phyloP scores from a whole-genome alignment of 2,888 invertebrate genomes.

The Euzetes globulus region DNA sequence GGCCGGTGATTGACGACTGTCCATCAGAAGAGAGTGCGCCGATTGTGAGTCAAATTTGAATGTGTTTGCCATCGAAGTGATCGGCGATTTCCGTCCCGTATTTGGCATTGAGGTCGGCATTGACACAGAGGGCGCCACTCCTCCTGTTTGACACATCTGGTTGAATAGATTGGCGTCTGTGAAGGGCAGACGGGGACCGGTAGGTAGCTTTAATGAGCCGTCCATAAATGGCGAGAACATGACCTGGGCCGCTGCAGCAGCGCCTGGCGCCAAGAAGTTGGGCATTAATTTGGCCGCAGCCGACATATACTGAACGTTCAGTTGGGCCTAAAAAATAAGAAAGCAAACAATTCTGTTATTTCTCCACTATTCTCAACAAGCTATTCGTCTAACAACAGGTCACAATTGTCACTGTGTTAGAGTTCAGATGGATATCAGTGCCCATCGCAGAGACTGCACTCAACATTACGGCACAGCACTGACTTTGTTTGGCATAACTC shows the following conservation, averaged over 20 bases:
- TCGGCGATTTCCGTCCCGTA: not conserved
- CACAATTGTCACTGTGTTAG: no score
- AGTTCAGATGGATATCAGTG: no score
- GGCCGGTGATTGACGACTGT: not conserved
- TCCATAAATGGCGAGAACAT: constrained; percentile 25
- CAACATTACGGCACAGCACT: no score
- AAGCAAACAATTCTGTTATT: not conserved
- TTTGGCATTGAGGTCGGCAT: not conserved
- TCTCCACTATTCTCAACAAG: not conserved
- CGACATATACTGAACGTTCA: constrained; percentile 19
- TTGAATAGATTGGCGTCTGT: constrained; percentile 15
- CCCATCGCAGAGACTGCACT: no score
- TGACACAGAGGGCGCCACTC: not conserved
- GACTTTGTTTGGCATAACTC: not conserved
- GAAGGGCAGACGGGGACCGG: not conserved
- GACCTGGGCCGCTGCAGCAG: constrained; percentile 8
- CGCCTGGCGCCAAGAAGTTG: constrained; percentile 7
- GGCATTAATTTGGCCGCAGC: constrained; percentile 24
- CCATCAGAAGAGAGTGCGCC: not conserved
- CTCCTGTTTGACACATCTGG: constrained; percentile 8
- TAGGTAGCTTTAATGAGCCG: not conserved
- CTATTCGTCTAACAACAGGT: not conserved
- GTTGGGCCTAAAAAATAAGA: not conserved
- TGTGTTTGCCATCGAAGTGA: not conserved
- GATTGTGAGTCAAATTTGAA: constrained; percentile 9